Evolutionary conservation across 2,113 vertebrate genomes (phyloP), one percentile per base, ranked within the genome.

Genomic region (Empidonax traillii): DNA sequence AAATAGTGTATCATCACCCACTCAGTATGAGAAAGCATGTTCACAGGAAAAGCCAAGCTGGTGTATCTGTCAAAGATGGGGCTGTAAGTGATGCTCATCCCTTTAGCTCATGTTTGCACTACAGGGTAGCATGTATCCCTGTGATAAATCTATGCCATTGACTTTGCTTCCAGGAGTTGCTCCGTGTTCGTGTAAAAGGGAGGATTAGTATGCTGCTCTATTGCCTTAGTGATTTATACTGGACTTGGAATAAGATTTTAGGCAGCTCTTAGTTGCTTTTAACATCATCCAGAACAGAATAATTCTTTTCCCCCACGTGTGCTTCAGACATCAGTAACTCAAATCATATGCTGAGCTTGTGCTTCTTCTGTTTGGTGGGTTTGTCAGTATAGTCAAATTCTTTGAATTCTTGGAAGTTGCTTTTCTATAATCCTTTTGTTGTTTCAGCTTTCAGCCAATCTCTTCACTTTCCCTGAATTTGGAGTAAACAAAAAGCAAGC

Each of bases 121-220:
- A 37, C 72, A 84, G 89, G 74, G 75, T 73, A 96, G 72, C 89
- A 90, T 1, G 1, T 33, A 72, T 91, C 87, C 89, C 85, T 68
- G 5, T 85, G 89, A 81, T 94, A 96, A 97, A 96, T 93, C 95
- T 96, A 13, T 92, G 87, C 67, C 56, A 93, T 63, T 93, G 96
- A 90, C 95, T 98, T 97, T 95, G 62, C 90, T 97, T 96, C 95
- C 95, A 95, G 75, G 81, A 96, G 87, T 83, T 90, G 84, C 78
- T 94, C 81, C 41, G 12, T 79, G 73, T 85, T 96, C 90, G 78
- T 88, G 78, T 28, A 55, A 77, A 97, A 96, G 78, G 72, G 83
- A 96, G 82, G 92, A 97, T 97, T 97, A 97, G 84, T 91, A 84
- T 7, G 21, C 92, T 93, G 90, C 91, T 96, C 92, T 96, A 39